phyloP scores from a whole-genome alignment of 92 coral and sea anemone species.

The Epizoanthus rinbou region DNA sequence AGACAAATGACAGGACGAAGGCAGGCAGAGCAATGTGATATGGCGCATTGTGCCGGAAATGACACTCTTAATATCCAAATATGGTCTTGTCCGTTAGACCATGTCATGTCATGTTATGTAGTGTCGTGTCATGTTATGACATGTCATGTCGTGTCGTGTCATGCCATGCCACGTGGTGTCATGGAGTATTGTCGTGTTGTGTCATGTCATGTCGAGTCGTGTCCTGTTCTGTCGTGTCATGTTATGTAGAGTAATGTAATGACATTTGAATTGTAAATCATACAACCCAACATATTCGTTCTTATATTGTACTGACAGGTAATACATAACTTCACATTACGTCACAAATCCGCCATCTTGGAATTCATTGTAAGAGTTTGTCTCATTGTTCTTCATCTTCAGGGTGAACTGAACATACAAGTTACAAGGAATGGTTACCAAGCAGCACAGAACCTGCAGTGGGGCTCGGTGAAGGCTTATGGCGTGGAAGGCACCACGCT shows the following conservation, averaged over 20 bases:
- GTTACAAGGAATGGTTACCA: conserved; percentile 53
- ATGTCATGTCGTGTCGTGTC: too few relatives aligned
- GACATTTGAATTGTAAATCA: too few relatives aligned
- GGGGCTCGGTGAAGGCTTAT: conserved; percentile 69
- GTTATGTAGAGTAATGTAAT: background rate
- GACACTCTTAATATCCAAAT: too few relatives aligned
- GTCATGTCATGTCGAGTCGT: background rate
- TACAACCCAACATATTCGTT: too few relatives aligned
- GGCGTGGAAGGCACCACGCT: conserved; percentile 45
- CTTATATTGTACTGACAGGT: too few relatives aligned
- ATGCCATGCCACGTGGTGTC: background rate
- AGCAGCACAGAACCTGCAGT: conserved; percentile 54
- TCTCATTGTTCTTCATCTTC: background rate
- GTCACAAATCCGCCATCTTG: too few relatives aligned
- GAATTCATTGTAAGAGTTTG: too few relatives aligned
- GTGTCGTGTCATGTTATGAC: background rate
- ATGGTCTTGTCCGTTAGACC: too few relatives aligned
- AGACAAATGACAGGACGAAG: background rate
- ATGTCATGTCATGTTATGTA: background rate
- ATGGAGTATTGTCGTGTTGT: background rate
- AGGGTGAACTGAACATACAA: conserved; percentile 46
- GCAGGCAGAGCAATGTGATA: too few relatives aligned
- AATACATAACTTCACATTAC: too few relatives aligned
- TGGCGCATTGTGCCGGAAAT: too few relatives aligned
- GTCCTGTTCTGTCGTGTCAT: background rate